Conservation (phyloP, 2,113 vertebrate species). For the Microtus ochrogaster region DNA sequence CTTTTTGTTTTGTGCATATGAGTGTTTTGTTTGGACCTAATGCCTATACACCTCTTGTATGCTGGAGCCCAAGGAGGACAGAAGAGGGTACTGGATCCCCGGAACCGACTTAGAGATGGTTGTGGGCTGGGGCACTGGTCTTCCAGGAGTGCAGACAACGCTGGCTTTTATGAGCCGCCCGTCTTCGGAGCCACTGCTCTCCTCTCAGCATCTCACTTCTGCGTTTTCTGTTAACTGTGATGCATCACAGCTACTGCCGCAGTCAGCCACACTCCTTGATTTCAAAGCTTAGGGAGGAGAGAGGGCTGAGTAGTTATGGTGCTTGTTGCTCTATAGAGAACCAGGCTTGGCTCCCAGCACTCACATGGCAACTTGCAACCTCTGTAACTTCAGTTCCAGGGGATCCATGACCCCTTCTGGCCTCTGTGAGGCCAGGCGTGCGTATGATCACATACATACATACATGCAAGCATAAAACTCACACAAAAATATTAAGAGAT, state of each 20-base stretch:
- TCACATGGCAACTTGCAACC: not conserved
- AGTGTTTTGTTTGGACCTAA: not conserved
- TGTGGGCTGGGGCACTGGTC: not conserved
- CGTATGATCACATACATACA: not conserved
- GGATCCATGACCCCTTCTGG: not conserved
- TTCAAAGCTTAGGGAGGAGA: not conserved
- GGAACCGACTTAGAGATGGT: not conserved
- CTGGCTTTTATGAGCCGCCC: not conserved
- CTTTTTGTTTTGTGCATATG: too few species aligned
- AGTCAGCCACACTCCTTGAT: not conserved
- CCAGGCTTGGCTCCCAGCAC: not conserved
- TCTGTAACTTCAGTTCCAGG: not conserved
- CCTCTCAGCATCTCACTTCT: too few species aligned
- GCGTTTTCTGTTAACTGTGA: not conserved
- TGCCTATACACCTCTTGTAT: not conserved
- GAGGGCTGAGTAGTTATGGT: not conserved
- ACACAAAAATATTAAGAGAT: not conserved
- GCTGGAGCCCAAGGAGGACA: not conserved
- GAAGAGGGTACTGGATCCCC: not conserved
- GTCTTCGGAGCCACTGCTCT: not conserved
- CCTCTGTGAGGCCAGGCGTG: too few species aligned
- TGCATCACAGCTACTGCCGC: accelerated
- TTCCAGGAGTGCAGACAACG: not conserved
- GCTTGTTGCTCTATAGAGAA: not conserved
- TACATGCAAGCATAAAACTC: not conserved